phyloP scores from a whole-genome alignment of 2,113 vertebrate species.

The Lepus europaeus region DNA sequence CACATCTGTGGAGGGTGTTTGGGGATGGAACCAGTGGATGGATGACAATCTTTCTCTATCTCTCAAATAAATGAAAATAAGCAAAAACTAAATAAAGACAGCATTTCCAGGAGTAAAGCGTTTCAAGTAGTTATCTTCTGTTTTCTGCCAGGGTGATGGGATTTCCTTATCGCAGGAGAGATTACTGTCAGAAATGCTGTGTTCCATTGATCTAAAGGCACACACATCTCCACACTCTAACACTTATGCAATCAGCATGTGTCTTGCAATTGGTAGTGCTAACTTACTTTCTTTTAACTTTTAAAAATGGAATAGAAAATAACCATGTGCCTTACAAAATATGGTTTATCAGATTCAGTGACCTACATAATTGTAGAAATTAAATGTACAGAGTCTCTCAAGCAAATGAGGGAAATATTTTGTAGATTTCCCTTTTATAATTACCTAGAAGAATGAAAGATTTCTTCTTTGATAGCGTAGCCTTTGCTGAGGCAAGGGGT shows the following conservation, averaged over 20 bases:
- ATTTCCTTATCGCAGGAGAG: background rate
- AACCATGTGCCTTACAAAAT: slow-evolving; percentile 29
- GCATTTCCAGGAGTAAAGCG: background rate
- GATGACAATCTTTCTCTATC: too few relatives aligned
- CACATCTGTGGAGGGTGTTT: too few relatives aligned
- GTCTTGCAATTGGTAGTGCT: background rate
- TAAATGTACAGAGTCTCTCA: slow-evolving; percentile 1
- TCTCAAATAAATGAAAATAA: too few relatives aligned
- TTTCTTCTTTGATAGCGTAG: background rate
- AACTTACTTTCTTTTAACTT: background rate
- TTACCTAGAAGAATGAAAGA: background rate
- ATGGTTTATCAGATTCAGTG: background rate
- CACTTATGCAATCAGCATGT: background rate
- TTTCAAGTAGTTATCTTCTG: slow-evolving; percentile 34
- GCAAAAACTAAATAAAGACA: too few relatives aligned
- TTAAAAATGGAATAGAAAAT: slow-evolving; percentile 29
- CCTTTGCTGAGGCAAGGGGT: background rate
- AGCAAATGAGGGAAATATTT: background rate
- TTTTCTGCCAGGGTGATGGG: background rate
- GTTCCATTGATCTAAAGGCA: background rate
- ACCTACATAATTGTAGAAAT: slow-evolving; percentile 6
- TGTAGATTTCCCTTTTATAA: background rate
- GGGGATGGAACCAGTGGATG: too few relatives aligned
- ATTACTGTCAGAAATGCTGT: background rate
- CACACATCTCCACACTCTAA: background rate